Base-by-base conservation (phyloP, 1,140 invertebrate species). In the Drosophila neocordata region DNA sequence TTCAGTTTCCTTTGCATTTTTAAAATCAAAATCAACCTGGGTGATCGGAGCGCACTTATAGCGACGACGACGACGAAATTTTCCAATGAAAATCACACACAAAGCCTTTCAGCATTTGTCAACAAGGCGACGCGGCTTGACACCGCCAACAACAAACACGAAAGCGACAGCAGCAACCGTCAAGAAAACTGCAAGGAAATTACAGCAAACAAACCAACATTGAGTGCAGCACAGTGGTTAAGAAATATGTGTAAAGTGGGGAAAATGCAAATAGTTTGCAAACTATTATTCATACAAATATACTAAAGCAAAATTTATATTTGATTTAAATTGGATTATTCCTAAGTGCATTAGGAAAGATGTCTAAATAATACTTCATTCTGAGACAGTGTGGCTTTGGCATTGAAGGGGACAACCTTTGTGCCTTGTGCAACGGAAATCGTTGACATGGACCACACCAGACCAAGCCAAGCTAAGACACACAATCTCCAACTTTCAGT, bases 371-470 rank as follows among this genome's bases (percentile, higher is more conserved):
- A 31, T 31, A 31, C 4, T 31, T 31, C 5, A 31, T 6, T 31
- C 4, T 15, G 12, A 35, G 1, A 1, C 82, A 81, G 57, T 65
- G 65, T 71, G 70, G 60, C 27, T 1, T 18, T 9, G 27, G 53
- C 52, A 55, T 55, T 55, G 24, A 38, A 38, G 59, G 82, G 66
- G 66, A 67, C 83, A 88, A 88, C 83, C 83, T 88, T 88, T 88
- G 79, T 75, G 85, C 83, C 83, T 75, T 88, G 82, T 69, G 71
- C 79, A 89, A 77, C 83, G 83, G 83, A 88, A 88, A 89, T 89
- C 83, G 83, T 55, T 88, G 83, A 88, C 83, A 88, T 88, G 83
- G 83, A 88, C 83, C 83, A 87, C 83, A 87, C 83, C 83, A 78
- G 34, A 65, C 63, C 65, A 67, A 18, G 65, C 18, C 58, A 60